Base-by-base conservation (phyloP, 2,113 vertebrate species). In the Nycticryphes semicollaris region DNA sequence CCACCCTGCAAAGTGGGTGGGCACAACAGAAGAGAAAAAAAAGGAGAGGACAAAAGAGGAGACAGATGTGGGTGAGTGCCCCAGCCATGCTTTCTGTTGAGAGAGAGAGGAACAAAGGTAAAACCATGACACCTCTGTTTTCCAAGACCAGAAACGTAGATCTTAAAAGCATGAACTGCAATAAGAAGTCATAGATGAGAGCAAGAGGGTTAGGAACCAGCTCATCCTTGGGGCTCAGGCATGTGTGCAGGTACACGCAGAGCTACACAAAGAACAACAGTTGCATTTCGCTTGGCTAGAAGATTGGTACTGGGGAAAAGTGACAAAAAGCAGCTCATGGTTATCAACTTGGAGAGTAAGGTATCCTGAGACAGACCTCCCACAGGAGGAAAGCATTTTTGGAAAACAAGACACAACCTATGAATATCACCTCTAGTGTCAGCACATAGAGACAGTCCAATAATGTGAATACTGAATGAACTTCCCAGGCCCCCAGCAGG, bases 181-280 rank as follows among this genome's bases (percentile, higher is more conserved):
- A 74, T 33, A 80, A n/a, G 62, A 94, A 28, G 9, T 41, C 53
- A 9, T 14, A 24, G 22, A 48, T 70, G 35, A 48, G 18, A 56
- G 74, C 41, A 63, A 70, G 41, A 67, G 11, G 6, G 16, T 79
- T 70, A 63, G 79, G 56, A 92, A 43, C 11, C 8, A 30, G 28
- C 39, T 77, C 23, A 27, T 54, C n/a, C 27, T 30, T 53, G 27
- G 60, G 67, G 48, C 18, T 82, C 41, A 9, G 2, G 0, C 0
- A 0, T 12, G 1, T 14, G 35, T 37, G 25, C 39, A 51, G 2
- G 0, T 35, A 22, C 4, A 3, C n/a, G 25, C 59, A 85, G 37
- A 88, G 20, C 51, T 83, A 30, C 20, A 2, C 75, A 41, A n/a
- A 72, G 41, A 85, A 7, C 17, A 59, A 9, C 20, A n/a, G 22